Evolutionary conservation across 1,140 invertebrate species (phyloP), one percentile per base, ranked within the genome.

Genomic region (Drosophila persimilis): DNA sequence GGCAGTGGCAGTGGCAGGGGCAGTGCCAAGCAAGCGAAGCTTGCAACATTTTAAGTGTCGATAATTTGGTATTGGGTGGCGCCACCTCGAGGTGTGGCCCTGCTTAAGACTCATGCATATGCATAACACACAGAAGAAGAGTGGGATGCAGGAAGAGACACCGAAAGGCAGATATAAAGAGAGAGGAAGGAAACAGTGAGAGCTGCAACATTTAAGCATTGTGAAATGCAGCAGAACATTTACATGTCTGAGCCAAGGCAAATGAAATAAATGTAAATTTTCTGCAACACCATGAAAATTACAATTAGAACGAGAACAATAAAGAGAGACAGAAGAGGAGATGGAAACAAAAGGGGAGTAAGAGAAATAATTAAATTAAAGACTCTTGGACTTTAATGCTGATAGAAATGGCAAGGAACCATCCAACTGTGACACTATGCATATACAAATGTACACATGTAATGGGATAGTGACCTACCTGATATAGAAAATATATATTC

Each of bases 1-100:
- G 35, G 7, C 9, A 2, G 46, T 0, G 35, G 7, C 9, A 2
- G 46, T 0, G 24, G 29, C 29, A 46, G n/a, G 26, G 24, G 22
- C 17, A 41, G 50, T 9, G 55, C 39, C 59, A 66, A 84, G 53
- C 61, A 60, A 63, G 69, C 81, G 61, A 74, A 62, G 77, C 59
- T 86, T 86, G 81, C 81, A 85, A 86, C 81, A 88, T 81, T 86
- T 81, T 88, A 86, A 88, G 83, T 81, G 81, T 86, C 80, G 81
- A 85, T 84, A 85, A 85, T 85, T 77, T 80, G 45, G 53, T 47
- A 70, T 24, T 48, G 66, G 54, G 39, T 17, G 31, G 7, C 56
- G 22, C 47, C 2, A 8, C 7, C 15, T 11, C 39, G 24, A 67
- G 62, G 60, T 52, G 59, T 74, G 48, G 45, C 54, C 46, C 15